A percentile compares a stretch with the other conserved stretches of the same genome.
Evolutionary conservation across 2,113 vertebrate genomes (phyloP).

Genomic region (Etia nguti): DNA sequence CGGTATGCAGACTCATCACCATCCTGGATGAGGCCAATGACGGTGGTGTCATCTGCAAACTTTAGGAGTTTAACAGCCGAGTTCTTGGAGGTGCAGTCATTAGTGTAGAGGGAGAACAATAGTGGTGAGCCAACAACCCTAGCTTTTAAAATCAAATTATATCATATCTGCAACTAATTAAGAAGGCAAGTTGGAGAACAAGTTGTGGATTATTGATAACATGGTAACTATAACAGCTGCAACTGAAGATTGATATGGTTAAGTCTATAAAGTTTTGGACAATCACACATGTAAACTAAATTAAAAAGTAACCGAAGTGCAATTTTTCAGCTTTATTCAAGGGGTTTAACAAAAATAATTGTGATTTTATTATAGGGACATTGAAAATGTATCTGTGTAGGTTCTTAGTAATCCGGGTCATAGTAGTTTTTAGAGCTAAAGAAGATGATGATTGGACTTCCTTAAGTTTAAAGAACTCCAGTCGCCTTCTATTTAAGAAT

Average conservation of each 20-base stretch:
- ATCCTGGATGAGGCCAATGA: too few relatives aligned
- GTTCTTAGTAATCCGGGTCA: not conserved
- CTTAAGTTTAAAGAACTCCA: rapidly evolving
- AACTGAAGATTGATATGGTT: not conserved
- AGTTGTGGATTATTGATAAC: not conserved
- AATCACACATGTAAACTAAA: not conserved
- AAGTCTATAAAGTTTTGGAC: not conserved
- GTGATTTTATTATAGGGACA: not conserved
- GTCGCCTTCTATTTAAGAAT: not conserved
- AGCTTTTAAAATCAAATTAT: not conserved
- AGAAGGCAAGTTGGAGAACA: not conserved
- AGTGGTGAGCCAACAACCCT: rapidly evolving
- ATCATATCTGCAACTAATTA: not conserved
- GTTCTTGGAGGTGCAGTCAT: too few relatives aligned
- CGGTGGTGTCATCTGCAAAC: too few relatives aligned
- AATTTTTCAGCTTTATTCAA: not conserved
- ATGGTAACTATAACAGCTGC: not conserved
- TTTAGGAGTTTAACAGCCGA: too few relatives aligned
- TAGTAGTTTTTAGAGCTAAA: not conserved
- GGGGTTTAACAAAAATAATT: not conserved
- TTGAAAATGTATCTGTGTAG: not conserved
- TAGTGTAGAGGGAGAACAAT: too few relatives aligned
- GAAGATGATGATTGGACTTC: not conserved
- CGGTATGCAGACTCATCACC: too few relatives aligned
- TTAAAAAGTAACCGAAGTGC: not conserved